These are phyloP conservation scores for Ectemnius lituratus DNA, from an alignment of 2,888 invertebrate species.

Conservation along the genomic window DNA sequence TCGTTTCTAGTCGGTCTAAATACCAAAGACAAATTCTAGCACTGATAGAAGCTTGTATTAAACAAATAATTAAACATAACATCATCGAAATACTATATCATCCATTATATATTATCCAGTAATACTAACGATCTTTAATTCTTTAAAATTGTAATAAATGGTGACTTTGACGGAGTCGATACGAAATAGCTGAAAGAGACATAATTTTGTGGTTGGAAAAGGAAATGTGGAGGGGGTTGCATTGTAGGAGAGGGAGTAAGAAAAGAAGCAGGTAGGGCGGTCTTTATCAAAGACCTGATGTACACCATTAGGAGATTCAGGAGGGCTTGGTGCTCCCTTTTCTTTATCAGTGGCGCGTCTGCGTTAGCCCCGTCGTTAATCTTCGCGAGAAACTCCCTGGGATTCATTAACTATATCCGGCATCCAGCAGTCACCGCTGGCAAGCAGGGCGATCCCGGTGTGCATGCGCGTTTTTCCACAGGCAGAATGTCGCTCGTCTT, in stretches of 20 bases:
- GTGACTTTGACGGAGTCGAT: too few relatives aligned
- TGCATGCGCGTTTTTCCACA: slow-evolving; percentile 30
- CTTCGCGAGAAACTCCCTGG: slow-evolving; percentile 52
- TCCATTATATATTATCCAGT: too few relatives aligned
- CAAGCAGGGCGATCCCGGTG: slow-evolving; percentile 34
- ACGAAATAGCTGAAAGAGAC: too few relatives aligned
- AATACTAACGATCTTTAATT: too few relatives aligned
- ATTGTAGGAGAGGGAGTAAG: slow-evolving; percentile 17
- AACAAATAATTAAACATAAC: too few relatives aligned
- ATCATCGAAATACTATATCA: too few relatives aligned
- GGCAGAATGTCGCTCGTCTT: too few relatives aligned
- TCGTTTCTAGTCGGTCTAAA: too few relatives aligned
- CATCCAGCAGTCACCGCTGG: slow-evolving; percentile 47
- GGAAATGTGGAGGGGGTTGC: not conserved
- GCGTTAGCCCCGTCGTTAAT: slow-evolving; percentile 61
- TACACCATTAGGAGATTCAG: slow-evolving; percentile 40
- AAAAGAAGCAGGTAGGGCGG: slow-evolving; percentile 18
- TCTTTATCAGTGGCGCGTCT: slow-evolving; percentile 35
- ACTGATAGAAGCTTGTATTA: too few relatives aligned
- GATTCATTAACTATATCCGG: slow-evolving; percentile 60
- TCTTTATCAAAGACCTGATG: slow-evolving; percentile 27
- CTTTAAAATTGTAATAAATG: too few relatives aligned
- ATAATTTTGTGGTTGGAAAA: too few relatives aligned
- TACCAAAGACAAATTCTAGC: too few relatives aligned
- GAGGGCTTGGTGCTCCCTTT: slow-evolving; percentile 9